Conservation (phyloP, 2,113 vertebrate genomes). For the Hippocampus barbouri region DNA sequence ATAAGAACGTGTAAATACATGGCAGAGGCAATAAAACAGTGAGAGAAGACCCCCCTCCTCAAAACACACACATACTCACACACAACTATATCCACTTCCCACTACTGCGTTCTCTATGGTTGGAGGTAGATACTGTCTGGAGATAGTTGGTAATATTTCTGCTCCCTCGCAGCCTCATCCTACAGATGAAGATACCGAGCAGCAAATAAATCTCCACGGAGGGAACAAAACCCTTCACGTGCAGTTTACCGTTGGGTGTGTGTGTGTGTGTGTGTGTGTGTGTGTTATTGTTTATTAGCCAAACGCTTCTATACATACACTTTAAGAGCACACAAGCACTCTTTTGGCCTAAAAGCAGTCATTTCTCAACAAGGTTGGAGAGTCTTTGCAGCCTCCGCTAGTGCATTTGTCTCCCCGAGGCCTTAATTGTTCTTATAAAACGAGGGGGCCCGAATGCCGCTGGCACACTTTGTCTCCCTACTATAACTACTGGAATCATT, state of each 20-base stretch:
- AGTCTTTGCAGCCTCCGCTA: conserved; percentile 20
- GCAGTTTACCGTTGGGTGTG: conserved; percentile 40
- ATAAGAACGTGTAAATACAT: conserved; percentile 71
- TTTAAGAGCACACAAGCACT: conserved; percentile 33
- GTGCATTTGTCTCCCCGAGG: conserved; percentile 10
- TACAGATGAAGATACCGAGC: conserved; percentile 70
- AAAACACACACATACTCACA: conserved; percentile 13
- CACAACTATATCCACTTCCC: conserved; percentile 18
- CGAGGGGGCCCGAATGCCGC: neutral
- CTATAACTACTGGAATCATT: neutral
- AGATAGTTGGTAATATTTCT: conserved; percentile 73
- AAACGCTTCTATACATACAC: conserved; percentile 1
- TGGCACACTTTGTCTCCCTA: conserved; percentile 1
- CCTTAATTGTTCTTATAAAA: conserved; percentile 39
- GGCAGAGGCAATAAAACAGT: conserved; percentile 73
- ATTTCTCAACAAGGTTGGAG: conserved; percentile 23
- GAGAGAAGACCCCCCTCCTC: conserved; percentile 29
- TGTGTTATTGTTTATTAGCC: conserved; percentile 11
- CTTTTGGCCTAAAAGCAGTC: conserved; percentile 31
- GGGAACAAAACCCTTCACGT: conserved; percentile 58
- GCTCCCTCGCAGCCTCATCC: conserved; percentile 62
- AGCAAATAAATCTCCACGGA: conserved; percentile 70
- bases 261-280: conserved; percentile 23
- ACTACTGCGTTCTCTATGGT: conserved; percentile 49
- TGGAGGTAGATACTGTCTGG: conserved; percentile 64